Evolutionary conservation across 2,797 vertebrate species (phyloP), one percentile per base, ranked within the genome.

Genomic region (Artibeus jamaicensis): DNA sequence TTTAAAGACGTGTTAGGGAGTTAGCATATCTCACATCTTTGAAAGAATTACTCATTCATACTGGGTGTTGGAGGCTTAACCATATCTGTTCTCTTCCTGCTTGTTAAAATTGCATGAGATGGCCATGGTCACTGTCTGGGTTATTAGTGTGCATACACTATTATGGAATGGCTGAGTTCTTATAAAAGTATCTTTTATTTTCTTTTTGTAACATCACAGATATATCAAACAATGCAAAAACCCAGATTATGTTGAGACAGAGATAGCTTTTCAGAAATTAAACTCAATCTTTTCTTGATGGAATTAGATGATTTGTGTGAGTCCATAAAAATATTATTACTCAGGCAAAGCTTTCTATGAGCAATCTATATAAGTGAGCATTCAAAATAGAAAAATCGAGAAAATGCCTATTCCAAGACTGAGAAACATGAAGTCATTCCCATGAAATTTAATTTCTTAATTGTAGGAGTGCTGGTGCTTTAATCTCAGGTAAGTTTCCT

Each of bases 231-330:
- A 42, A 3, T 53, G 59, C 8, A 87, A 86, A 93, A 78, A 87
- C 29, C 26, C 32, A 86, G 24, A 29, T 86, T 29, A 48, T 29
- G 55, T 73, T 26, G 77, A 93, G 89, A 91, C 18, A 93, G 53
- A 65, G 53, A 62, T 2, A 70, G 50, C 34, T 74, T 93, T 91
- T 84, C 74, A 96, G 57, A 87, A 97, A 88, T 70, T 26, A 96
- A 57, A 83, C 8, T 68, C 22, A 68, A 67, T 18, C 14, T 84
- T 91, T 84, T 59, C 44, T 85, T 70, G 21, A 90, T 53, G 62
- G n/a, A 86, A 76, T 88, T 62, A 76, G 39, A n/a, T 48, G 74
- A 46, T 73, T 79, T 77, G 44, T 88, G 26, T 70, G 26, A 77
- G 16, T 82, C n/a, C 53, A 39, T 68, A 74, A 89, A 86, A 44